Evolutionary conservation across 2,888 invertebrate species (phyloP).

Genomic region (Girardia tigrina): DNA sequence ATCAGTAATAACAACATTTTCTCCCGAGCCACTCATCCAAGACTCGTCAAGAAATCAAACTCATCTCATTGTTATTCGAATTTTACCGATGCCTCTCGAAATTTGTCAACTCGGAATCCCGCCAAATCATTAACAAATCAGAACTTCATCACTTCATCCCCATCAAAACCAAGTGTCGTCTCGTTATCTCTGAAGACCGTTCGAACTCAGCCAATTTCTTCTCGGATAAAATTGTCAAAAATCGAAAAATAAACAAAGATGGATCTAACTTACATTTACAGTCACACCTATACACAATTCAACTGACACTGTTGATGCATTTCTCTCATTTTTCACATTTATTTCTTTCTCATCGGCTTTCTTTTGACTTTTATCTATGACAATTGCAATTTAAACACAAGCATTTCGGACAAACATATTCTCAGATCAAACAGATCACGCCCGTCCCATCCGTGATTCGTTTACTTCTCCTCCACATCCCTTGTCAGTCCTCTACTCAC

Average conservation of each 20-base stretch:
- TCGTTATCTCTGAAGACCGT: neutral
- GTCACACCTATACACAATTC: no score
- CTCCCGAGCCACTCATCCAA: constrained; percentile 3
- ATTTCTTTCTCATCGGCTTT: neutral
- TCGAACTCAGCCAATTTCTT: constrained; percentile 6
- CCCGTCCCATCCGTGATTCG: no score
- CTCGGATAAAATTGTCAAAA: neutral
- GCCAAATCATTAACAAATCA: neutral
- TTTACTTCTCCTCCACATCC: no score
- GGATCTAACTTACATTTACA: no score
- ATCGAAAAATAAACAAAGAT: neutral
- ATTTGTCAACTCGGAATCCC: neutral
- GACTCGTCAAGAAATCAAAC: neutral
- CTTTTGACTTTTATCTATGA: neutral
- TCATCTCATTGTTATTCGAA: neutral
- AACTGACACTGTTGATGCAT: neutral
- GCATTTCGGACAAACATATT: no score
- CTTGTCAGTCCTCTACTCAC: no score
- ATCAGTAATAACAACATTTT: constrained; percentile 18
- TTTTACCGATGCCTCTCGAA: neutral
- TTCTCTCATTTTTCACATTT: neutral
- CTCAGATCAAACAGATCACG: no score
- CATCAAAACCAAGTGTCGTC: neutral
- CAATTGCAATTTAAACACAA: no score
- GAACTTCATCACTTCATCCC: neutral